A percentile compares a stretch with the other conserved stretches of the same genome.
phyloP scores from a whole-genome alignment of 2,888 invertebrate genomes.

The Caenorhabditis sinica region DNA sequence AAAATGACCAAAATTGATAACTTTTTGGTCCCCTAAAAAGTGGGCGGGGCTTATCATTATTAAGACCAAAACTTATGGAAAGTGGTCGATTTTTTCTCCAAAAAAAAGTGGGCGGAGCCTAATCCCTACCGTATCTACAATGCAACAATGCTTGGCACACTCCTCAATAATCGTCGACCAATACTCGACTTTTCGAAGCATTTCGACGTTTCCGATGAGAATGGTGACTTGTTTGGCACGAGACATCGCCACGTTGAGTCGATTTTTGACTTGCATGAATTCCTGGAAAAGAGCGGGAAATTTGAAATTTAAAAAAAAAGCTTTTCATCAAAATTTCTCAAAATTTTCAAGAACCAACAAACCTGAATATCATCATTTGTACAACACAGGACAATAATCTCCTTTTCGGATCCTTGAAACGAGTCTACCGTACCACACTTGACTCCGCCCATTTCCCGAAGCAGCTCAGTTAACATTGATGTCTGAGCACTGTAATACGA shows the following conservation, averaged over 20 bases:
- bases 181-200: neutral
- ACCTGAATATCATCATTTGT: slow-evolving; percentile 28
- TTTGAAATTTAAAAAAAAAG: neutral
- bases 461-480: slow-evolving; percentile 3
- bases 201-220: slow-evolving; percentile 5
- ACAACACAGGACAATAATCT: slow-evolving; percentile 22
- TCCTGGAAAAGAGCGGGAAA: neutral
- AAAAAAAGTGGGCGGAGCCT: neutral
- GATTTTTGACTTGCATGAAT: slow-evolving; percentile 22
- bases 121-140: slow-evolving; percentile 29
- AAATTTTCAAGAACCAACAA: neutral
- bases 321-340: too few species aligned
- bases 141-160: neutral
- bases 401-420: slow-evolving; percentile 23
- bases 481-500: slow-evolving; percentile 19
- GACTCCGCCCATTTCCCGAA: neutral
- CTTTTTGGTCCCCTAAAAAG: too few species aligned
- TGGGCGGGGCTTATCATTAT: too few species aligned
- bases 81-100: neutral
- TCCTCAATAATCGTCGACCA: neutral
- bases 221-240: slow-evolving; percentile 12
- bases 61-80: too few species aligned
- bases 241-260: slow-evolving; percentile 14
- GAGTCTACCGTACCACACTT: slow-evolving; percentile 28
- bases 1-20: too few species aligned